Evolutionary conservation across 2,888 invertebrate genomes (phyloP).

Genomic region (Ophion obscuratus): DNA sequence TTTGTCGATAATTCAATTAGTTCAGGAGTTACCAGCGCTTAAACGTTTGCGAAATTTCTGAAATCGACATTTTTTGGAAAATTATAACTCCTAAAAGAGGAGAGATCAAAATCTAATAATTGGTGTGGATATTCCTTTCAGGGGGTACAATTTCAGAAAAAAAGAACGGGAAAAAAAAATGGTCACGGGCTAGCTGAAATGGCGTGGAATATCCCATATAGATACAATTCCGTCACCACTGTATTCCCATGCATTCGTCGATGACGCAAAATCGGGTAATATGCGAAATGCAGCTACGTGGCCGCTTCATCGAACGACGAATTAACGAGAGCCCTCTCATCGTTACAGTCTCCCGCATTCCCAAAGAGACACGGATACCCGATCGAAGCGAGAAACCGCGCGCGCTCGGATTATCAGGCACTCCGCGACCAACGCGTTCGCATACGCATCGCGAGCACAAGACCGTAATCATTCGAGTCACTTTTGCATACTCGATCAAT

Average conservation of each 20-base stretch:
- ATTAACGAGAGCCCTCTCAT: conserved; percentile 20
- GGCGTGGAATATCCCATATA: no score
- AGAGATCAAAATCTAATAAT: no score
- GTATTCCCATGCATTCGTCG: conserved; percentile 6
- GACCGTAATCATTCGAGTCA: conserved; percentile 12
- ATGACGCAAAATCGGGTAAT: conserved; percentile 19
- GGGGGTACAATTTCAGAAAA: no score
- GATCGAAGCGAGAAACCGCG: conserved; percentile 10
- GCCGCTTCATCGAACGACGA: conserved; percentile 3
- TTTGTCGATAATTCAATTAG: no score
- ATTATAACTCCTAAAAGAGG: no score
- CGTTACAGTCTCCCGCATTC: conserved; percentile 8
- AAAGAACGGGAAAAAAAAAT: no score
- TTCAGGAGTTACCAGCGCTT: no score
- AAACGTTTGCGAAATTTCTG: no score
- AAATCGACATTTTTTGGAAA: no score
- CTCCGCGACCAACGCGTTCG: not conserved
- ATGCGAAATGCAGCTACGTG: conserved; percentile 17
- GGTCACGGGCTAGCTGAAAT: no score
- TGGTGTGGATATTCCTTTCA: no score
- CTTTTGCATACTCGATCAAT: not conserved
- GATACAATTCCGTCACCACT: not conserved
- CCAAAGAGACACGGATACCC: not conserved
- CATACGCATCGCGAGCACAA: not conserved
- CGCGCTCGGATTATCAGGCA: conserved; percentile 7